These are phyloP conservation scores for Dicerorhinus sumatrensis DNA, from an alignment of 2,113 vertebrate genomes.

Conservation along the genomic window DNA sequence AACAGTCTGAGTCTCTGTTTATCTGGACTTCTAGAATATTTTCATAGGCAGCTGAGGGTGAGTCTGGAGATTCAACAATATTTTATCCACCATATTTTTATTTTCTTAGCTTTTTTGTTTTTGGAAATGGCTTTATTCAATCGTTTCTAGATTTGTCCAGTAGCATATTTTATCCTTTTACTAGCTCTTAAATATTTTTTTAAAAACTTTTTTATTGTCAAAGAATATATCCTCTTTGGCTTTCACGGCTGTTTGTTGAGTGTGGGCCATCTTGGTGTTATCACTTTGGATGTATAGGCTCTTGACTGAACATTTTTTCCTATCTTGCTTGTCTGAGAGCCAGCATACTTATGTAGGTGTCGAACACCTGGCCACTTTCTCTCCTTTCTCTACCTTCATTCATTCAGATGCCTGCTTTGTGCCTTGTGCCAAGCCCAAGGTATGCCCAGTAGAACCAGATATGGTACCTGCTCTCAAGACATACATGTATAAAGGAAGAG, in stretches of 20 bases:
- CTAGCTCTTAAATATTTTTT: constrained; percentile 21
- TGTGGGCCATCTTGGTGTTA: not conserved
- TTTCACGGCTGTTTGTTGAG: not conserved
- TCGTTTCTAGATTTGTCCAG: not conserved
- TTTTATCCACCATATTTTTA: constrained; percentile 1
- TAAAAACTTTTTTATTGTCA: not conserved
- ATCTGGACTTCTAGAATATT: not conserved
- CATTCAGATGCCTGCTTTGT: not conserved
- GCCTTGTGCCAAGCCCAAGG: not conserved
- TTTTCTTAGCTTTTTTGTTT: not conserved
- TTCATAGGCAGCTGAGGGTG: not conserved
- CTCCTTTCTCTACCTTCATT: not conserved
- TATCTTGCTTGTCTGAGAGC: not conserved
- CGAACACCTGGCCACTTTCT: not conserved
- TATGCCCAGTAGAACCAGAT: not conserved
- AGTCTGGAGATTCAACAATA: not conserved
- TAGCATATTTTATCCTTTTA: constrained; percentile 26
- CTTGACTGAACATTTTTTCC: not conserved
- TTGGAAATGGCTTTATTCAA: not conserved
- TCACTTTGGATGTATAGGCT: not conserved
- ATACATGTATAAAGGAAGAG: not conserved
- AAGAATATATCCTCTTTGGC: not conserved
- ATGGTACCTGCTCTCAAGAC: not conserved
- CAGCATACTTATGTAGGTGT: not conserved
- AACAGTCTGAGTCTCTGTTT: not conserved